A percentile compares a stretch with the other conserved stretches of the same genome.
Conservation (phyloP, 2,113 vertebrate species). For the Phrynosoma blainvillii region DNA sequence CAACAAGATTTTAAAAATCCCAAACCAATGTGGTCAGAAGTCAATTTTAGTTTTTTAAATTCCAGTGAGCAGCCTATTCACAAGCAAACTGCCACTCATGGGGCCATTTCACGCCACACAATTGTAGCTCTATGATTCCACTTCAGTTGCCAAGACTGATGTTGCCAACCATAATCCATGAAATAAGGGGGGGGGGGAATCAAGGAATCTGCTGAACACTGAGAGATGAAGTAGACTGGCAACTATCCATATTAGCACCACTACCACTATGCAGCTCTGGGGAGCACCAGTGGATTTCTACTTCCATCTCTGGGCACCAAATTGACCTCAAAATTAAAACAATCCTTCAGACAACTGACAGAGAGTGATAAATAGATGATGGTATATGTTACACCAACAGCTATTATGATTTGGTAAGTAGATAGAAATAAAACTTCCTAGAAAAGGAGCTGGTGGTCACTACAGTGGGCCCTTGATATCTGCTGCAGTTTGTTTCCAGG, state of each 20-base stretch:
- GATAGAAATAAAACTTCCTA: not conserved
- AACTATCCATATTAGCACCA: not conserved
- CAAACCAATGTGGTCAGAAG: no score
- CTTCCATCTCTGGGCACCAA: constrained; percentile 6
- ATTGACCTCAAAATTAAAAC: constrained; percentile 17
- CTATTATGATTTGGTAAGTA: not conserved
- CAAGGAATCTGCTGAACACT: not conserved
- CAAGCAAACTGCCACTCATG: no score
- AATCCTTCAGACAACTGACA: not conserved
- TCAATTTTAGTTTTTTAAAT: no score
- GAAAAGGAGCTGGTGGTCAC: not conserved
- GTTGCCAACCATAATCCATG: not conserved
- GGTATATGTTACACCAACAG: not conserved
- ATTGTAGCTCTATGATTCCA: no score
- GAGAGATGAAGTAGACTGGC: not conserved
- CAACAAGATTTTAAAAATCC: no score
- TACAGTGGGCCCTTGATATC: no score
- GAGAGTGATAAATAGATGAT: constrained; percentile 7
- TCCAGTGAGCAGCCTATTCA: no score
- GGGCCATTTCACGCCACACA: no score
- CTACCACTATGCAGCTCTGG: not conserved
- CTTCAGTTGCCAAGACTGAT: not conserved
- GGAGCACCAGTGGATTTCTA: not conserved
- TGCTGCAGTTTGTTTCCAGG: no score
- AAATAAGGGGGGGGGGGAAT: not conserved